These are phyloP conservation scores for Emydoidea blandingii DNA, from an alignment of 2,797 vertebrate species.

Conservation along the genomic window DNA sequence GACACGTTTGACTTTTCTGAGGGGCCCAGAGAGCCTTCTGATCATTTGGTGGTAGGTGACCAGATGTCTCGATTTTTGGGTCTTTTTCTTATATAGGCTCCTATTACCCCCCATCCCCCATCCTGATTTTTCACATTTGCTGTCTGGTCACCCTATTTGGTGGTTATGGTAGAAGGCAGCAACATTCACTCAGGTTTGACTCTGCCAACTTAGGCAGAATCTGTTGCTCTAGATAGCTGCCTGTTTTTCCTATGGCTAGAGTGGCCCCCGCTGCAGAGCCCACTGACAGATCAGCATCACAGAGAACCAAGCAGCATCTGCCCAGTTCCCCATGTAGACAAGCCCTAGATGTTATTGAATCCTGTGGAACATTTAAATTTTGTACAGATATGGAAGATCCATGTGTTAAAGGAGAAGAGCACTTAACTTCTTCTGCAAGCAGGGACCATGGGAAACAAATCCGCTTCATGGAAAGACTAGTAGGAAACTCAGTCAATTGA, in stretches of 20 bases:
- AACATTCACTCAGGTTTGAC: no score
- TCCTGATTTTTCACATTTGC: no score
- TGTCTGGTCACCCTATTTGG: background rate
- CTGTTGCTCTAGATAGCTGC: no score
- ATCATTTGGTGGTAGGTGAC: background rate
- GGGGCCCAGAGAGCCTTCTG: background rate
- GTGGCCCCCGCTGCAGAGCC: background rate
- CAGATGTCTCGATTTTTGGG: no score
- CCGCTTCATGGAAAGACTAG: no score
- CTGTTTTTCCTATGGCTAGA: no score
- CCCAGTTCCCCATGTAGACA: no score
- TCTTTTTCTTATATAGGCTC: no score
- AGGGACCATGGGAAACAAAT: background rate
- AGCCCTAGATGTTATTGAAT: background rate
- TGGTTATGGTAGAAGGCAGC: no score
- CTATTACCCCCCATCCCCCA: no score
- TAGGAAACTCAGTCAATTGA: no score
- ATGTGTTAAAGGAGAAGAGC: background rate
- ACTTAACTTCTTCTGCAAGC: background rate
- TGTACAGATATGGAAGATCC: background rate
- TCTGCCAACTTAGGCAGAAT: no score
- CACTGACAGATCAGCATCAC: background rate
- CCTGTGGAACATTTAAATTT: rapidly evolving
- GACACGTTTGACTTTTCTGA: background rate
- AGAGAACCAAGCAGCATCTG: background rate